Conservation (phyloP, 2,888 invertebrate genomes). For the Lumbricus terrestris region DNA sequence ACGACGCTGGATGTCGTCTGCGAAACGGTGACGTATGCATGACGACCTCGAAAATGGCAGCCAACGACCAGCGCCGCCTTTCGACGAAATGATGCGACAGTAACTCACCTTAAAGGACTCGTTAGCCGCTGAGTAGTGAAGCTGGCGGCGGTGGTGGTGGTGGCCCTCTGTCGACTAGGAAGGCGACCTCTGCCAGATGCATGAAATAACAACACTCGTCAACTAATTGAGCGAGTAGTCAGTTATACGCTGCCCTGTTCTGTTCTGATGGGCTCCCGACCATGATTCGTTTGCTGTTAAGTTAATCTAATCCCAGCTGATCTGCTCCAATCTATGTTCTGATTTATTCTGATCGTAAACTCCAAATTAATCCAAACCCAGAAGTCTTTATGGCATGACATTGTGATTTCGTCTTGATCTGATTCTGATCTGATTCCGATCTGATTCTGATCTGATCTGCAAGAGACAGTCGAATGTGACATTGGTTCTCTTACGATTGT, state of each 20-base stretch:
- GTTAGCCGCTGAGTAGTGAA: too few species aligned
- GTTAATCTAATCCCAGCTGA: background rate
- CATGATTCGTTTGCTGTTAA: too few species aligned
- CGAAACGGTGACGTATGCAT: conserved; percentile 3
- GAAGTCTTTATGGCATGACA: too few species aligned
- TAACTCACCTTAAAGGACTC: conserved; percentile 3
- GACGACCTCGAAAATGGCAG: background rate
- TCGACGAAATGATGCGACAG: background rate
- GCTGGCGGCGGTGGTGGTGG: too few species aligned
- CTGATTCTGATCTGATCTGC: too few species aligned
- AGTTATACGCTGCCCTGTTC: background rate
- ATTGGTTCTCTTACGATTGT: too few species aligned
- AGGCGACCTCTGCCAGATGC: background rate
- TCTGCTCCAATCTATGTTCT: background rate
- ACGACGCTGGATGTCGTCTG: conserved; percentile 3
- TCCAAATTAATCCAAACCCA: too few species aligned
- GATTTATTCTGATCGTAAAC: background rate
- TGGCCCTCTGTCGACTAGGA: background rate
- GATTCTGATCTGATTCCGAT: too few species aligned
- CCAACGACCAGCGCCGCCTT: background rate
- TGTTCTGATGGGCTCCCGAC: too few species aligned
- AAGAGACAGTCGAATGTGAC: too few species aligned
- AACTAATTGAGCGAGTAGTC: background rate
- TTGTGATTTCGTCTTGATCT: too few species aligned
- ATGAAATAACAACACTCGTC: background rate